Conservation (phyloP, 1,140 invertebrate species). For the Aporrectodea caliginosa region DNA sequence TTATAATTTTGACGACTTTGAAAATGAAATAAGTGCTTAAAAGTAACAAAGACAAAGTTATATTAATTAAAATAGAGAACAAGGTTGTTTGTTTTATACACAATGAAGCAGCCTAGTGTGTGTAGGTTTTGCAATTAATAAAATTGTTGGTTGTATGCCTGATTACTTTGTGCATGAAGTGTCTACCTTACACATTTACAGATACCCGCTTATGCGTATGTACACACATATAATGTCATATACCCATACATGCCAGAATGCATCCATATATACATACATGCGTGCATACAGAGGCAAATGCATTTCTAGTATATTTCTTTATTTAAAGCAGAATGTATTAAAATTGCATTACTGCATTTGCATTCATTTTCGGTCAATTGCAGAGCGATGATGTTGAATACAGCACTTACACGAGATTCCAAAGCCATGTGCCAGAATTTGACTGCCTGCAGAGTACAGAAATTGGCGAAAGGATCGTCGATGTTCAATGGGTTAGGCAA, state of each 20-base stretch:
- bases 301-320: background rate
- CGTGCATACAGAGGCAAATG: background rate
- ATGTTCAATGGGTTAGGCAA: conserved; percentile 95
- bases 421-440: conserved; percentile 99
- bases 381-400: conserved; percentile 66
- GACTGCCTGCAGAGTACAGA: conserved; percentile 99
- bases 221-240: too few species aligned
- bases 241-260: background rate
- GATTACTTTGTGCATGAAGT: too few species aligned
- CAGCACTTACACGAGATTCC: conserved; percentile 99
- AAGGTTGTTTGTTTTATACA: too few species aligned
- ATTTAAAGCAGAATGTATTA: background rate
- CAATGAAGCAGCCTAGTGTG: too few species aligned
- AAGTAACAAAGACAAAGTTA: background rate
- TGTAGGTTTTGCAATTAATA: too few species aligned
- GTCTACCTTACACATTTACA: too few species aligned
- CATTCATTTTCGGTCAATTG: background rate
- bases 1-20: background rate
- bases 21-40: background rate
- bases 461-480: conserved; percentile 99
- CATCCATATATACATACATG: background rate
- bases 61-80: background rate
- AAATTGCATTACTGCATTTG: background rate
- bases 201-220: too few species aligned
- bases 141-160: too few species aligned